Conservation (phyloP, 92 coral and sea anemone species). For the Palythoa grandis region DNA sequence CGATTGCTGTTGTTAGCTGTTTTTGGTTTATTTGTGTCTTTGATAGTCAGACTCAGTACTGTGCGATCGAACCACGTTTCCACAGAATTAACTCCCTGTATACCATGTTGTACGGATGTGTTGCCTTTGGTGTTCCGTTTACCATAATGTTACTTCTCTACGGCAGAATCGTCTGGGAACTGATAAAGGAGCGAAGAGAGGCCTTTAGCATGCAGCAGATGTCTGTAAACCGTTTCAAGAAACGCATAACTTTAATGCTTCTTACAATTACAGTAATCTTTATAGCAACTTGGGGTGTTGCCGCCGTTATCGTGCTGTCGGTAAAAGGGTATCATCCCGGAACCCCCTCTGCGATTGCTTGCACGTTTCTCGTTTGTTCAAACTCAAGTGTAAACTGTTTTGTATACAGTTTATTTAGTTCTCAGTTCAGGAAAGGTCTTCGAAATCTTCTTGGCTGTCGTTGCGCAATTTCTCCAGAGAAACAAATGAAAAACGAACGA, state of each 20-base stretch:
- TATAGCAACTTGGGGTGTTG: constrained; percentile 2
- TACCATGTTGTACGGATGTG: not conserved
- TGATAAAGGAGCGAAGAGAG: not conserved
- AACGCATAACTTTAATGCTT: constrained; percentile 14
- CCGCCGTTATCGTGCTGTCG: not conserved
- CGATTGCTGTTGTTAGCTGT: constrained; percentile 6
- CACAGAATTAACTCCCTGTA: not conserved
- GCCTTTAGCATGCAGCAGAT: not conserved
- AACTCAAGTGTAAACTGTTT: constrained; percentile 31
- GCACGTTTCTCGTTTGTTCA: not conserved
- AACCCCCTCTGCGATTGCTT: not conserved
- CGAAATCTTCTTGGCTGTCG: not conserved
- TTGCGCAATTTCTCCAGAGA: not conserved
- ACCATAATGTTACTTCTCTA: not conserved
- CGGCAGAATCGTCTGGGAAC: not conserved
- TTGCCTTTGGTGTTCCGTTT: constrained; percentile 9
- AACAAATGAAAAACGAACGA: not conserved
- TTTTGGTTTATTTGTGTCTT: not conserved
- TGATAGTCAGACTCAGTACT: not conserved
- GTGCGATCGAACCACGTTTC: not conserved
- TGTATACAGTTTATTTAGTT: constrained; percentile 16
- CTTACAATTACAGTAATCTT: not conserved
- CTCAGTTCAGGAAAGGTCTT: constrained; percentile 28
- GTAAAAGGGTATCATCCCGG: not conserved
- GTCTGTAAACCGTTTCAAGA: not conserved